Evolutionary conservation across 2,888 invertebrate species (phyloP).

Genomic region (Euplexia lucipara): DNA sequence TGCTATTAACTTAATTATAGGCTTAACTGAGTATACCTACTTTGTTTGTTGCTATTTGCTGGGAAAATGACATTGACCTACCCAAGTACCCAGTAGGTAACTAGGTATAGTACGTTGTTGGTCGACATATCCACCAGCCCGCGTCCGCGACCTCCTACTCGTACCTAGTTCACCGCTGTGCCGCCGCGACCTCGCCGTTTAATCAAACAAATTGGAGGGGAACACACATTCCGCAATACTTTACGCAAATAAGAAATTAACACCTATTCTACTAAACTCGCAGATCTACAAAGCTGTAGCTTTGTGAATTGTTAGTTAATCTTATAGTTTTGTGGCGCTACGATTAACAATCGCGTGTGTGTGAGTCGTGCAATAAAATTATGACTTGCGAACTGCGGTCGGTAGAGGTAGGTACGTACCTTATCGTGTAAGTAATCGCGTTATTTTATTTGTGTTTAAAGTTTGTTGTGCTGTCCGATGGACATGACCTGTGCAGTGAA

Average conservation of each 20-base stretch:
- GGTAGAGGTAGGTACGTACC: too few species aligned
- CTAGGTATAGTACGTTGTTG: background rate
- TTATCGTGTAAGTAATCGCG: background rate
- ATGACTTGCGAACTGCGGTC: too few species aligned
- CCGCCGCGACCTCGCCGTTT: constrained; percentile 20
- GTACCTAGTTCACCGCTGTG: background rate
- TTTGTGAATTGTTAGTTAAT: background rate
- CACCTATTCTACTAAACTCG: background rate
- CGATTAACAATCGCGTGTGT: constrained; percentile 13
- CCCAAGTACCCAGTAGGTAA: background rate
- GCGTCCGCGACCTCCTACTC: too few species aligned
- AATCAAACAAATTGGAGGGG: constrained; percentile 35
- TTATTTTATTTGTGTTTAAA: too few species aligned
- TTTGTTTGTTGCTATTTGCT: background rate
- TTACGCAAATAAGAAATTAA: background rate
- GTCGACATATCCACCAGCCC: constrained; percentile 12
- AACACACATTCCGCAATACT: constrained; percentile 17
- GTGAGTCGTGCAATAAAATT: too few species aligned
- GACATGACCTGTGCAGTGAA: background rate
- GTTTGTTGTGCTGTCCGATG: background rate
- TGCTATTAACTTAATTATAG: constrained; percentile 21
- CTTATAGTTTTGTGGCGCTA: background rate
- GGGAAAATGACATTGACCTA: constrained; percentile 6
- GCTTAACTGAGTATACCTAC: background rate
- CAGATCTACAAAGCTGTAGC: background rate